Percentiles rank a stretch among this genome's conserved stretches.
Conservation (phyloP, 2,113 vertebrate species). For the Tamias sibiricus region DNA sequence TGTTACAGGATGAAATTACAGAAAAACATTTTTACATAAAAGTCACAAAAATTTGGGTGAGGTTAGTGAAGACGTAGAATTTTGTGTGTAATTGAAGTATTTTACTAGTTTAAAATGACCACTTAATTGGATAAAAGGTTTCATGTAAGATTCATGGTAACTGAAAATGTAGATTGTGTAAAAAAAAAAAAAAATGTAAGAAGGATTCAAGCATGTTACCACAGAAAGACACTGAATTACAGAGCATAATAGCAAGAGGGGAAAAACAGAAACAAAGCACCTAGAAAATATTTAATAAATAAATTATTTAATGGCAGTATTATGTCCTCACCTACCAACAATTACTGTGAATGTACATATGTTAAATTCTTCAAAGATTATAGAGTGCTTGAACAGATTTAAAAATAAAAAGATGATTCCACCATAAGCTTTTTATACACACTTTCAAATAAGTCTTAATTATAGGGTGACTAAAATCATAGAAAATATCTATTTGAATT, state of each 20-base stretch:
- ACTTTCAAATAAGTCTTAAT: not conserved
- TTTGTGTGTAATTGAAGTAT: no score
- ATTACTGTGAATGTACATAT: not conserved
- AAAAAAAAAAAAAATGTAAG: not conserved
- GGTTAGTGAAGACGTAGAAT: no score
- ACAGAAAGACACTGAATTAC: not conserved
- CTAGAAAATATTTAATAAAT: not conserved
- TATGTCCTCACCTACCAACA: not conserved
- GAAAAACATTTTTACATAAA: no score
- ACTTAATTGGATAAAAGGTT: no score
- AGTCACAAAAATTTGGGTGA: no score
- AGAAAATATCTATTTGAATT: not conserved
- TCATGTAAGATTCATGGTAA: not conserved
- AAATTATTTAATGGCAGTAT: not conserved
- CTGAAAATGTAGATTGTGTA: not conserved
- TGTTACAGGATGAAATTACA: no score
- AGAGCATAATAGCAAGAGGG: not conserved
- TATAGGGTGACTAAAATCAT: not conserved
- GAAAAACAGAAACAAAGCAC: not conserved
- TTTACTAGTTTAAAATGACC: no score
- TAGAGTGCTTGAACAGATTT: no score
- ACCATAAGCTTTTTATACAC: no score
- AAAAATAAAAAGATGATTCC: no score
- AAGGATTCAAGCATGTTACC: not conserved
- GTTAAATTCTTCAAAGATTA: not conserved